These are phyloP conservation scores for Andrena bucephala DNA, from an alignment of 2,888 invertebrate species.

Conservation along the genomic window DNA sequence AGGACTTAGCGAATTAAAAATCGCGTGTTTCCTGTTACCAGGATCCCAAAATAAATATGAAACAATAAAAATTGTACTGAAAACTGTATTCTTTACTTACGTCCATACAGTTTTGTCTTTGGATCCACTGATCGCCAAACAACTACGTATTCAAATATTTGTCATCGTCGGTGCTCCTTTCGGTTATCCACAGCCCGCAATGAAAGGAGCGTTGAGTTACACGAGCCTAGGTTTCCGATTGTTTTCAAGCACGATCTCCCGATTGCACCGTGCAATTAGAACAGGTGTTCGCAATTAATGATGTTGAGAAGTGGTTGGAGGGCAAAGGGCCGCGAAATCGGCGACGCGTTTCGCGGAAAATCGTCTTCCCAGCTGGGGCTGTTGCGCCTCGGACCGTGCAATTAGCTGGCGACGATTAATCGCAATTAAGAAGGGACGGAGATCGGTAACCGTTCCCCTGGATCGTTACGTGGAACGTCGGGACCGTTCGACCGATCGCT, in stretches of 20 bases:
- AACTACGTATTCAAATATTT: background rate
- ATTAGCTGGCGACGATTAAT: conserved; percentile 34
- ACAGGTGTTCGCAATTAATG: conserved; percentile 56
- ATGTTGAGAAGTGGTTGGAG: conserved; percentile 4
- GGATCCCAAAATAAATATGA: too few relatives aligned
- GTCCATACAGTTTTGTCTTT: too few relatives aligned
- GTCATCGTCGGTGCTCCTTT: background rate
- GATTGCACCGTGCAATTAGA: conserved; percentile 44
- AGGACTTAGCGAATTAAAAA: too few relatives aligned
- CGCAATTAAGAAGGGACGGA: conserved; percentile 35
- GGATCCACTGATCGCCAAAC: background rate
- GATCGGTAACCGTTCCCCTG: conserved; percentile 31
- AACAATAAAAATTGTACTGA: too few relatives aligned
- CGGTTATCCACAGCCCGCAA: background rate
- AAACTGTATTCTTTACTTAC: too few relatives aligned
- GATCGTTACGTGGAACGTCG: conserved; percentile 31
- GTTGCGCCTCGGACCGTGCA: background rate
- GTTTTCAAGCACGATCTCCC: conserved; percentile 8
- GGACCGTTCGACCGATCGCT: conserved; percentile 19
- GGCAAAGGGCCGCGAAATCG: conserved; percentile 4
- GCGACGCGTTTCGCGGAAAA: conserved; percentile 38
- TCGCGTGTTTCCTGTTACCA: too few relatives aligned
- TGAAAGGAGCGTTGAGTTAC: conserved; percentile 10
- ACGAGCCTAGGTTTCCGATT: background rate
- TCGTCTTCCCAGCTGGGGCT: background rate